Base-by-base conservation (phyloP, 2,113 vertebrate species). In the Ictidomys tridecemlineatus region DNA sequence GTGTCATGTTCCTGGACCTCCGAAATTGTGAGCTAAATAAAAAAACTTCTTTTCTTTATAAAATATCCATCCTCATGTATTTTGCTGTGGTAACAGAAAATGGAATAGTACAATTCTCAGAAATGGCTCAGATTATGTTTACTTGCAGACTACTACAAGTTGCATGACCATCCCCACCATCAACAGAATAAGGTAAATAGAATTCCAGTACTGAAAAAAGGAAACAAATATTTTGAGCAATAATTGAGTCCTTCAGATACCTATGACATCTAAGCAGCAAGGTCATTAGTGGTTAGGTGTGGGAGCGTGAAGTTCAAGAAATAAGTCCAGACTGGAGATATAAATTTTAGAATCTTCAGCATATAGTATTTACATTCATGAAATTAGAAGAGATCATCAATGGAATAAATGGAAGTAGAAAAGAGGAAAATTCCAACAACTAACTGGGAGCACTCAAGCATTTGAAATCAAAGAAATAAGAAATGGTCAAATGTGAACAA, bases 381-480 rank as follows among this genome's bases (percentile, higher is more conserved):
- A 80, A 91, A 45, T 96, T 53, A 79, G 87, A 93, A 61, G 37
- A 79, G 28, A 74, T 51, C 56, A 53, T 24, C 39, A 48, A 80
- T 32, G 20, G 70, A 91, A n/a, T 53, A 92, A 58, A 32, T 42
- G 45, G 32, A 74, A 34, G 1, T 37, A 65, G 26, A 48, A 78
- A 95, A 70, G 8, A 90, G 30, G 70, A 79, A 80, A 53, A 17
- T 91, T 85, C 84, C 37, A 82, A 80, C 39, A n/a, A 37, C 22
- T 56, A 28, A 63, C 8, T 58, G 30, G 45, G 45, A 56, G 13
- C 37, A 86, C 12, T 67, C 12, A 70, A 32, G 37, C 34, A 53
- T 63, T 85, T 76, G 39, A 93, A 70, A 85, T 92, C 16, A 89
- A 72, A 91, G 51, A 93, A 87, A 30, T 37, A 70, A 84, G 22